Percentiles rank a stretch among this genome's conserved stretches.
phyloP scores from a whole-genome alignment of 2,797 vertebrate genomes.

The Novumbra hubbsi region DNA sequence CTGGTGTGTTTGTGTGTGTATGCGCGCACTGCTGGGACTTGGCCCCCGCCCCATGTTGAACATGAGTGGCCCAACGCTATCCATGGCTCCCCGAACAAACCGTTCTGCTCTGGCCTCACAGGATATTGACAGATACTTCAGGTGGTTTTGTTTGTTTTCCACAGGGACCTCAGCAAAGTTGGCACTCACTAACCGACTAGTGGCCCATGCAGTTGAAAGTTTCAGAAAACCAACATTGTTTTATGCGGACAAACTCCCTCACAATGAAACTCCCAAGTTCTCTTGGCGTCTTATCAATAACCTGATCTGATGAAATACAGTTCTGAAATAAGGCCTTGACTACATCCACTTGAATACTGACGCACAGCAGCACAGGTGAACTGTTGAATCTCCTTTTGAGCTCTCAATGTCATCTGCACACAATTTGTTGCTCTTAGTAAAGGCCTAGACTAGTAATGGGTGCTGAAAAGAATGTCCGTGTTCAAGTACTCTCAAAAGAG shows the following conservation, averaged over 20 bases:
- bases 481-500: too few relatives aligned
- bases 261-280: not conserved
- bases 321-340: too few relatives aligned
- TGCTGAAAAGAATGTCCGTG: too few relatives aligned
- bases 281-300: too few relatives aligned
- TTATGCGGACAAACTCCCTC: not conserved
- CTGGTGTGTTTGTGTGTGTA: not conserved
- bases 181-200: not conserved
- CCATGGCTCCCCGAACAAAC: not conserved
- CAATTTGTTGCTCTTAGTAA: too few relatives aligned
- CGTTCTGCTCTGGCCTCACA: not conserved
- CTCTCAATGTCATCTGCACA: too few relatives aligned
- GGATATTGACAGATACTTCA: not conserved
- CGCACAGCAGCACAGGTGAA: too few relatives aligned
- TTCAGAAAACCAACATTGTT: not conserved
- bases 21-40: slow-evolving; percentile 20
- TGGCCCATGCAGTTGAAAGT: not conserved
- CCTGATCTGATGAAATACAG: too few relatives aligned
- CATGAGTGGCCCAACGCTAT: not conserved
- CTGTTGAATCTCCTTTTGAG: too few relatives aligned
- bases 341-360: too few relatives aligned
- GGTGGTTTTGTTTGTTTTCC: not conserved
- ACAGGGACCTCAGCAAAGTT: not conserved
- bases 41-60: not conserved
- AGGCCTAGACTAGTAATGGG: too few relatives aligned